Conservation (phyloP, 1,140 invertebrate genomes). For the Drosophila truncata region DNA sequence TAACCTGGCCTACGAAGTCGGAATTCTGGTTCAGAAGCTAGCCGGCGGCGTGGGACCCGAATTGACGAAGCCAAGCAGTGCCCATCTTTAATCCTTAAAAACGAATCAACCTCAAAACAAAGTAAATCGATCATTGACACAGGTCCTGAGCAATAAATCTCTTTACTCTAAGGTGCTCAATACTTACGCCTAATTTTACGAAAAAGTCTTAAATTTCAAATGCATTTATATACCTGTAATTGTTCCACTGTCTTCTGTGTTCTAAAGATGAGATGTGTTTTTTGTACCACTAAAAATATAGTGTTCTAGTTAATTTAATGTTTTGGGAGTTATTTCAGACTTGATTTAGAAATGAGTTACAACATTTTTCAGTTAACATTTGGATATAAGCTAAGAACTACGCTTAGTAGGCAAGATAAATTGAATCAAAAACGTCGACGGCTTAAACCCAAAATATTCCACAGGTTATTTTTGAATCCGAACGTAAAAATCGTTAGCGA, state of each 20-base stretch:
- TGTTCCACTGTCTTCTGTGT: constrained; percentile 40
- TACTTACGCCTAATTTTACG: constrained; percentile 29
- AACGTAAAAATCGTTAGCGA: no score
- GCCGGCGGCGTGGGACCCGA: constrained; percentile 90
- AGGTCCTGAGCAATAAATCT: constrained; percentile 50
- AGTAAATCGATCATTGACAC: constrained; percentile 20
- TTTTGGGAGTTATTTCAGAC: not conserved
- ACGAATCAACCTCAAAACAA: constrained; percentile 24
- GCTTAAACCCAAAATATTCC: no score
- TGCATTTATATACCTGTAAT: constrained; percentile 65
- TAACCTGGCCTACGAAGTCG: constrained; percentile 91
- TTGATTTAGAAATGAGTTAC: no score
- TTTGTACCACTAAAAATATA: constrained; percentile 20
- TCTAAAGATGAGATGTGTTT: constrained; percentile 46
- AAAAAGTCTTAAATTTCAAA: constrained; percentile 36
- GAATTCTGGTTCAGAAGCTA: constrained; percentile 90
- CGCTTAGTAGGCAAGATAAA: no score
- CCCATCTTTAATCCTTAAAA: constrained; percentile 67
- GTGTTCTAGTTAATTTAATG: not conserved
- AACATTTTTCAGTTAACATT: no score
- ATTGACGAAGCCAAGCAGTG: constrained; percentile 85
- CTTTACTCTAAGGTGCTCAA: constrained; percentile 40
- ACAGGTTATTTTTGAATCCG: no score
- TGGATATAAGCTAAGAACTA: no score
- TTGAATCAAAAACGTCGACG: no score